Base-by-base conservation (phyloP, 2,888 invertebrate species). In the Oithona nana region DNA sequence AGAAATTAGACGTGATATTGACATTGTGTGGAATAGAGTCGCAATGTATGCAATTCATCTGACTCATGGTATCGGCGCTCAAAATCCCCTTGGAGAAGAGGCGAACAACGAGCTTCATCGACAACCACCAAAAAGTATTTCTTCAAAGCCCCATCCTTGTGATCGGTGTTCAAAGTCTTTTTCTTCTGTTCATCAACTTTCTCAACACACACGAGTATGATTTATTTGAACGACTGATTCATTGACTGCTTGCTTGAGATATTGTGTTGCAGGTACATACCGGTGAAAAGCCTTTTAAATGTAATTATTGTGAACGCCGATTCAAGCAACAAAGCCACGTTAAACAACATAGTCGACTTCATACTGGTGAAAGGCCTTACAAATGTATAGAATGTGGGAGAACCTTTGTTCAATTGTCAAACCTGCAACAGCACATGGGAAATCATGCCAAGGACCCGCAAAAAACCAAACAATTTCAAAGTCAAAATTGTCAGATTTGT, bases 301-400 rank as follows among this genome's bases (percentile, higher is more conserved):
- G 94, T 79, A 87, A 88, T 71, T 94, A 92, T 77, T 94, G 94
- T 76, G 94, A 94, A 76, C 79, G 93, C 67, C 80, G 93, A 73
- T 95, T 95, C 79, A 95, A 95, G 73, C 94, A 94, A 76, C 80
- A 94, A 66, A 90, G 89, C 70, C 94, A 94, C 75, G 92, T 95
- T 11, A 94, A 94, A 72, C 94, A 94, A 72, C 94, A 94, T 73
- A 93, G 93, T 58, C 81, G 94, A 69, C 79, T 94, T 64, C 94
- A 94, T 75, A 94, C 94, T 75, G 93, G 94, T 70, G 94, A 94
- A 77, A 83, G 93, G 68, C 94, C 94, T 57, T 95, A 94, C 80
- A 89, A 92, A 77, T 95, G 94, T 75, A 89, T 90, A 75, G 80
- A 93, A 71, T 94, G 94, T 74, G 93, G 92, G 61, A 80, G 93